Conservation (phyloP, 1,140 invertebrate genomes). For the Venturia canescens region DNA sequence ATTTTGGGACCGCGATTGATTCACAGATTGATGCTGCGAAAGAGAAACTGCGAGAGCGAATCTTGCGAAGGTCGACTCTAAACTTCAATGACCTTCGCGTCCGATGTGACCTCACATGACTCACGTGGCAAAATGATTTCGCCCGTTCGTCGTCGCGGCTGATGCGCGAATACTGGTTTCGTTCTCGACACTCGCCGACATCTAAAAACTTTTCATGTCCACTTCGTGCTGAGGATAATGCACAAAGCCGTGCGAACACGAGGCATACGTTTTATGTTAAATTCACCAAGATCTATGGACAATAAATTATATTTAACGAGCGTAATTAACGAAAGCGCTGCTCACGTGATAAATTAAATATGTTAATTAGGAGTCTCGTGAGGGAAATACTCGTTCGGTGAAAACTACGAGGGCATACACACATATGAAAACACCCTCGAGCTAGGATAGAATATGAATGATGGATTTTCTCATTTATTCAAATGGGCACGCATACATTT, state of each 20-base stretch:
- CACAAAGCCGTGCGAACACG: neutral
- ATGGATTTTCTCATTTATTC: constrained; percentile 12
- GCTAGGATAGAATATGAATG: neutral
- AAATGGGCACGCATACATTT: neutral
- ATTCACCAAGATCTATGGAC: constrained; percentile 18
- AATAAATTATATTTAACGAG: constrained; percentile 17
- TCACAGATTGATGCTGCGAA: no score
- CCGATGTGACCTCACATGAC: neutral
- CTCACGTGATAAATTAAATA: constrained; percentile 23
- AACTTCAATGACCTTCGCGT: neutral
- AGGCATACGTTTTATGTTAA: neutral
- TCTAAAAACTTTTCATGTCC: neutral
- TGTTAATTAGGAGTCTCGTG: constrained; percentile 1
- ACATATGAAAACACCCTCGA: neutral
- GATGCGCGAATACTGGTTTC: neutral
- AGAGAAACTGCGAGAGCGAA: no score
- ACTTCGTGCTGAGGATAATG: neutral
- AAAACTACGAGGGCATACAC: neutral
- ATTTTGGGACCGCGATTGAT: no score
- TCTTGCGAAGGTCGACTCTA: no score
- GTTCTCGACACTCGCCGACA: neutral
- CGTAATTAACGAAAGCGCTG: constrained; percentile 17
- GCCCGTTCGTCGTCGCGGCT: neutral
- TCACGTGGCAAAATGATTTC: neutral
- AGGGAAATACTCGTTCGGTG: neutral